A percentile compares a stretch with the other conserved stretches of the same genome.
These are phyloP conservation scores for Neelides folsomi DNA, from an alignment of 2,888 invertebrate species.

Conservation along the genomic window DNA sequence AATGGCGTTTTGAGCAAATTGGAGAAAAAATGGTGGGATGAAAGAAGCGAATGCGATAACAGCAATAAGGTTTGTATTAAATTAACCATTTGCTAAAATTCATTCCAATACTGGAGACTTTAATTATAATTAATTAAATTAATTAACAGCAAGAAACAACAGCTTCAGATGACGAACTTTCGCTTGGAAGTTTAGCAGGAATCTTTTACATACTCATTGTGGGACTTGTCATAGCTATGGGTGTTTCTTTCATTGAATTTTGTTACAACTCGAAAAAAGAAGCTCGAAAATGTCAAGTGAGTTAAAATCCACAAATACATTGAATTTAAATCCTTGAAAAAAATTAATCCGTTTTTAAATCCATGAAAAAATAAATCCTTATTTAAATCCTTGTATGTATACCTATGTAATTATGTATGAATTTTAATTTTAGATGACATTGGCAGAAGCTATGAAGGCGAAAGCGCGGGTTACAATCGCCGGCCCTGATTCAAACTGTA, in stretches of 20 bases:
- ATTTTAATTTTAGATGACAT: conserved; percentile 46
- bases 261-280: conserved; percentile 78
- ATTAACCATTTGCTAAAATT: too few relatives aligned
- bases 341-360: not conserved
- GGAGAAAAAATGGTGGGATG: conserved; percentile 93
- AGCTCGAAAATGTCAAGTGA: conserved; percentile 59
- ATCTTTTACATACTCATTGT: conserved; percentile 96
- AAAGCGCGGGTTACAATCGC: conserved; percentile 72
- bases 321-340: conserved; percentile 4
- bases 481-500: conserved; percentile 37
- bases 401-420: not conserved
- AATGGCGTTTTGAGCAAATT: conserved; percentile 80
- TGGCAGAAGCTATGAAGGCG: conserved; percentile 72
- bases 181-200: conserved; percentile 92
- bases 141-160: conserved; percentile 36
- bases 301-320: conserved; percentile 5
- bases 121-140: not conserved
- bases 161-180: conserved; percentile 55
- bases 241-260: conserved; percentile 87
- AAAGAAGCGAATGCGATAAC: conserved; percentile 58
- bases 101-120: too few relatives aligned
- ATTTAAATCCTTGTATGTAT: not conserved
- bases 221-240: conserved; percentile 77
- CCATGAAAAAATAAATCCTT: not conserved
- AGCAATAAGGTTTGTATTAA: conserved; percentile 42